Conservation (phyloP, 2,888 invertebrate species). For the Diaperis boleti region DNA sequence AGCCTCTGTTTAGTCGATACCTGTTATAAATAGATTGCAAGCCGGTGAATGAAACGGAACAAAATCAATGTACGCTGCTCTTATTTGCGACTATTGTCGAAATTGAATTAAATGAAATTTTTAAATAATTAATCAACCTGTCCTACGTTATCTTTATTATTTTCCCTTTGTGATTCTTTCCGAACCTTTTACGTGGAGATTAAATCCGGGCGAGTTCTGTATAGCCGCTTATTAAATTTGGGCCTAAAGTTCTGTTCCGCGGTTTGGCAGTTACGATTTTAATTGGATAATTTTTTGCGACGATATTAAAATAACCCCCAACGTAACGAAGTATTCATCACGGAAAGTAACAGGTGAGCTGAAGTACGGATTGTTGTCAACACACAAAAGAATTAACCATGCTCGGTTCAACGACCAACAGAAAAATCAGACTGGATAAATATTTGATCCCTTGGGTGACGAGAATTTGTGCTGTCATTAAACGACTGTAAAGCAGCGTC, state of each 20-base stretch:
- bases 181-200: conserved; percentile 9
- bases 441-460: background rate
- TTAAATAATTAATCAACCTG: conserved; percentile 22
- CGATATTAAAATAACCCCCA: background rate
- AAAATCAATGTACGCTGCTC: conserved; percentile 6
- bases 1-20: conserved; percentile 7
- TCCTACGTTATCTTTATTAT: conserved; percentile 12
- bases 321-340: background rate
- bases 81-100: conserved; percentile 3
- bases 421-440: background rate
- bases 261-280: conserved; percentile 10
- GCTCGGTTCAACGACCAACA: background rate
- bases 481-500: conserved; percentile 2
- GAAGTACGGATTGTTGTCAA: too few species aligned
- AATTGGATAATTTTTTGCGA: conserved; percentile 5
- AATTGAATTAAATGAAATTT: conserved; percentile 8
- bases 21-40: conserved; percentile 3
- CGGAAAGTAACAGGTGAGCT: too few species aligned
- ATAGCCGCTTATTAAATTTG: conserved; percentile 12
- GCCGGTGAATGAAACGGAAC: conserved; percentile 8
- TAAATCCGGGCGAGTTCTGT: conserved; percentile 11
- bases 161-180: conserved; percentile 16
- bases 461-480: conserved; percentile 15
- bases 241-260: background rate
- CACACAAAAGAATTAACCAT: too few species aligned